Evolutionary conservation across 2,797 vertebrate species (phyloP), one percentile per base, ranked within the genome.

Genomic region (Molossus molossus): DNA sequence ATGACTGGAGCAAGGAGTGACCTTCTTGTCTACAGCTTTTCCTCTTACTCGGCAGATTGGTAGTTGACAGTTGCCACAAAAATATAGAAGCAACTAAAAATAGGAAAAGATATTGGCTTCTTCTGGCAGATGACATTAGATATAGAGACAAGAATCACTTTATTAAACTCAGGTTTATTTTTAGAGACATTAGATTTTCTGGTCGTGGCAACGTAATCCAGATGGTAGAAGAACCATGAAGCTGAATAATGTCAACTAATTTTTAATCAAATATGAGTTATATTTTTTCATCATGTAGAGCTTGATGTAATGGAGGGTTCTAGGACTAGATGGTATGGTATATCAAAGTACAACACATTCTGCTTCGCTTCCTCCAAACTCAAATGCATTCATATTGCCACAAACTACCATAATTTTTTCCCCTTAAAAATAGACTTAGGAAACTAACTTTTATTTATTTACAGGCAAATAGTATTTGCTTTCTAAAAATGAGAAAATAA

Each of bases 401-500:
- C 50, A 73, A 17, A 73, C 10, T 37, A 62, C 27, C 40, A 87
- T 48, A 37, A 45, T 48, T 86, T 83, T 83, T 17, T 29, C 55
- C 23, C n/a, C 48, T 94, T 92, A 55, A 90, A 96, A 95, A 37
- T 20, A 91, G 18, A 23, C 37, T 70, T 29, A 60, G 10, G n/a
- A 87, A 90, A 50, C 0, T 15, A 55, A 27, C 21, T 48, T 57
- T 40, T 77, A 55, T 65, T 27, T 29, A 29, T 70, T 29, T 60
- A 70, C 5, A 69, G 67, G 67, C 33, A 40, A 40, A 70, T 70
- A 40, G 29, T 33, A 57, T 92, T 94, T 84, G 40, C 12, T 92
- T 97, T 81, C 11, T 20, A 81, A 73, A 97, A 87, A 73, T 70
- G 21, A 95, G 45, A 72, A 94, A 58, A n/a, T 77, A 94, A 85